Percentiles rank a stretch among this genome's conserved stretches.
Evolutionary conservation across 2,888 invertebrate species (phyloP).

Genomic region (Drosophila helvetica): DNA sequence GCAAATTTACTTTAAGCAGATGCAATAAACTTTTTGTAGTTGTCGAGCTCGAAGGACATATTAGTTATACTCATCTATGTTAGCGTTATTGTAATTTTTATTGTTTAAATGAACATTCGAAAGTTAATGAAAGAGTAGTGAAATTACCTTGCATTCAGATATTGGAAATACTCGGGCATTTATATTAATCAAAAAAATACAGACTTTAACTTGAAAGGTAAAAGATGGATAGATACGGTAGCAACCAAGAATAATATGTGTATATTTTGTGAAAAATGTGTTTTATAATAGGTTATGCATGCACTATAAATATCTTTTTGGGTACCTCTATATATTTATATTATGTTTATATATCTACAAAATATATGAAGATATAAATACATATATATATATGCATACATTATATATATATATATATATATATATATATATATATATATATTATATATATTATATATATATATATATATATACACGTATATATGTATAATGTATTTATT

Average conservation of each 20-base stretch:
- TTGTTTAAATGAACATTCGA: background rate
- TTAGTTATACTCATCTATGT: too few relatives aligned
- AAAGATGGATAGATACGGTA: background rate
- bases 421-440: background rate
- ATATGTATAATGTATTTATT: slow-evolving; percentile 13
- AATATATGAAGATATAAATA: slow-evolving; percentile 11
- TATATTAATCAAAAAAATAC: background rate
- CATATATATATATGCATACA: slow-evolving; percentile 1
- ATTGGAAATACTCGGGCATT: background rate
- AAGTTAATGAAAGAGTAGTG: background rate
- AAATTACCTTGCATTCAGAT: background rate
- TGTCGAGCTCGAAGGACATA: background rate
- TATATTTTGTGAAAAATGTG: slow-evolving; percentile 53
- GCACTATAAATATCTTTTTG: slow-evolving; percentile 63
- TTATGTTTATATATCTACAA: slow-evolving; percentile 8
- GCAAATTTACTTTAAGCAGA: too few relatives aligned
- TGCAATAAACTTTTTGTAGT: too few relatives aligned
- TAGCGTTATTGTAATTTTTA: too few relatives aligned
- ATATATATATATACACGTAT: slow-evolving; percentile 14
- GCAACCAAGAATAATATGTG: slow-evolving; percentile 47
- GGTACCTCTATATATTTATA: slow-evolving; percentile 14
- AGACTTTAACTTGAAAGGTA: background rate
- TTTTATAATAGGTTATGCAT: slow-evolving; percentile 68
- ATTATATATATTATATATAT: slow-evolving; percentile 10
- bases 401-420: slow-evolving; percentile 17